Evolutionary conservation across 2,797 vertebrate species (phyloP).

Genomic region (Margarornis squamiger): DNA sequence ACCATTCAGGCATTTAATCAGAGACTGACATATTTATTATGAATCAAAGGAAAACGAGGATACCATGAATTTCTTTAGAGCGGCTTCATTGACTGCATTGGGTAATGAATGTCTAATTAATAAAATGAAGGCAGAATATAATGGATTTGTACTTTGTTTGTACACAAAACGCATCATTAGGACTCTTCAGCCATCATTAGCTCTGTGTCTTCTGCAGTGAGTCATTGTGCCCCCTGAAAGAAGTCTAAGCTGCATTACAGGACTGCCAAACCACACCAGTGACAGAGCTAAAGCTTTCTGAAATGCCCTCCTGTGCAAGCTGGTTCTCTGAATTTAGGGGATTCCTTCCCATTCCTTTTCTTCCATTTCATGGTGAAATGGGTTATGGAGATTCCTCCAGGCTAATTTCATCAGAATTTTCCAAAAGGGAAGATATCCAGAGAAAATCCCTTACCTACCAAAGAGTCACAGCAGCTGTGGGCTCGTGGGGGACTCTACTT

Average conservation of each 20-base stretch:
- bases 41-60: not conserved
- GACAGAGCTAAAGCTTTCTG: not conserved
- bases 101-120: slow-evolving; percentile 53
- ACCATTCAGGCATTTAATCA: not conserved
- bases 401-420: not conserved
- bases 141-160: slow-evolving; percentile 49
- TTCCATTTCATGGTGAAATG: not conserved
- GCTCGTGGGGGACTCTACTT: not conserved
- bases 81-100: slow-evolving; percentile 20
- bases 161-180: slow-evolving; percentile 47
- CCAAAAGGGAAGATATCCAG: not conserved
- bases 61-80: slow-evolving; percentile 15
- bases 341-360: not conserved
- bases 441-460: not conserved
- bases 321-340: not conserved
- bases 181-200: slow-evolving; percentile 23
- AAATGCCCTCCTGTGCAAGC: not conserved
- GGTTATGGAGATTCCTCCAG: not conserved
- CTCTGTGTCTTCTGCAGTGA: slow-evolving; percentile 33
- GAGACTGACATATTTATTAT: not conserved
- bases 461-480: not conserved
- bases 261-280: not conserved
- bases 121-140: slow-evolving; percentile 43
- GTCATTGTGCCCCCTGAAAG: slow-evolving; percentile 15
- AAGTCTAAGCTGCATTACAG: not conserved